These are phyloP conservation scores for Lagorchestes hirsutus DNA, from an alignment of 2,797 vertebrate species.

Conservation along the genomic window DNA sequence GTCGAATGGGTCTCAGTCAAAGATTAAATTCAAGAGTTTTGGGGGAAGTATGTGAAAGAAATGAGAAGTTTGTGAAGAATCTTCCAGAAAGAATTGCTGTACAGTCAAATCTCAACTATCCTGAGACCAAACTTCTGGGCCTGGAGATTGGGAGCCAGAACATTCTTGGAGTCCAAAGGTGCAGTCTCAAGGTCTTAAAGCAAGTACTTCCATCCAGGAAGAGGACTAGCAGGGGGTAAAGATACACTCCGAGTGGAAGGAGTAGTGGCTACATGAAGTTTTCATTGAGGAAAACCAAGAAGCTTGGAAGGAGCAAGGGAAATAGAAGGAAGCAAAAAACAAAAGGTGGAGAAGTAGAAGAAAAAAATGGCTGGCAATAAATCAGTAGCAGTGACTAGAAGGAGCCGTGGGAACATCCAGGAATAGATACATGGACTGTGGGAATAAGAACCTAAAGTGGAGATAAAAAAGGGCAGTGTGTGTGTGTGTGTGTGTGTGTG, in stretches of 20 bases:
- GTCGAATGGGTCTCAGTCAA: background rate
- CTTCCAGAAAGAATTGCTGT: background rate
- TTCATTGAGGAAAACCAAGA: background rate
- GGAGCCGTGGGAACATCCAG: background rate
- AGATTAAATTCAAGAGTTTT: background rate
- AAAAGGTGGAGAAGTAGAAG: background rate
- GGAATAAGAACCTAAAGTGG: background rate
- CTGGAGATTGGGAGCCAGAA: background rate
- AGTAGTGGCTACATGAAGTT: background rate
- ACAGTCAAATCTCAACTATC: background rate
- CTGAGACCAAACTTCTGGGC: background rate
- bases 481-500: background rate
- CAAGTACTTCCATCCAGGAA: background rate
- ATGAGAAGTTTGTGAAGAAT: background rate
- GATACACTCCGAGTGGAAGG: background rate
- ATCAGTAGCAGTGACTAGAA: background rate
- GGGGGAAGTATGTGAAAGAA: background rate
- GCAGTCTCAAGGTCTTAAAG: too few species aligned
- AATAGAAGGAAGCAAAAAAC: background rate
- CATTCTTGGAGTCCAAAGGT: background rate
- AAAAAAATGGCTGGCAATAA: background rate
- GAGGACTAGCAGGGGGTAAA: background rate
- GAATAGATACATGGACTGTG: background rate
- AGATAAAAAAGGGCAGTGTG: background rate
- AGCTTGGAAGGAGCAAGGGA: background rate